Percentiles rank a stretch among this genome's conserved stretches.
phyloP scores from a whole-genome alignment of 2,888 invertebrate genomes.

The Pandemis heparana region DNA sequence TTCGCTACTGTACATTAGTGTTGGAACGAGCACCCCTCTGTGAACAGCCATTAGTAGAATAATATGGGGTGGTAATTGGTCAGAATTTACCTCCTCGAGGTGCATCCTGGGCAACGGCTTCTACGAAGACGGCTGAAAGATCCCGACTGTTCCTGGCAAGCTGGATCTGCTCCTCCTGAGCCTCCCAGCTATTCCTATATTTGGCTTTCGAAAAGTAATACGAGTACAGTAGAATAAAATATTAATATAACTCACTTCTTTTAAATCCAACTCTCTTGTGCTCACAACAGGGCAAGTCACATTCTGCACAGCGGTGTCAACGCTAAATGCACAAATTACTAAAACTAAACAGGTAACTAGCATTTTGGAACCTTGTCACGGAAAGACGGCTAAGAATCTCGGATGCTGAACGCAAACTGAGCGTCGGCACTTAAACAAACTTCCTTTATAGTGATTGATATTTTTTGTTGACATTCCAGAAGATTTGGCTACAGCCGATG shows the following conservation, averaged over 20 bases:
- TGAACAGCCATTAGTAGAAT: no score
- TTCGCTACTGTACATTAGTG: no score
- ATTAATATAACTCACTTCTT: constrained; percentile 69
- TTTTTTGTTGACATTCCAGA: constrained; percentile 59
- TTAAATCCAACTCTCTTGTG: constrained; percentile 74
- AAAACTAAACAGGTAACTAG: constrained; percentile 57
- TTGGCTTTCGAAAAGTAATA: no score
- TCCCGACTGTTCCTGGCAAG: no score
- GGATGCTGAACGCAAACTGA: constrained; percentile 61
- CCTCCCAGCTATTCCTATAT: no score
- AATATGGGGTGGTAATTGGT: no score
- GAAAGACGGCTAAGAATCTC: constrained; percentile 44
- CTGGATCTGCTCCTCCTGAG: no score
- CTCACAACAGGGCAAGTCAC: constrained; percentile 67
- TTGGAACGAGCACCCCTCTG: no score
- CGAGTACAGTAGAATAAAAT: no score
- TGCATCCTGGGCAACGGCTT: no score
- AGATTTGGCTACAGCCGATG: constrained; percentile 32
- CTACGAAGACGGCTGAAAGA: no score
- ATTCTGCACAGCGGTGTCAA: constrained; percentile 64
- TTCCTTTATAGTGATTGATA: constrained; percentile 59
- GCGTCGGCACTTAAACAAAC: constrained; percentile 57
- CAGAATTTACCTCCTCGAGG: no score
- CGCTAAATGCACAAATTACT: constrained; percentile 56
- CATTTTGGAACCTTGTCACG: constrained; percentile 62